Evolutionary conservation across 2,113 vertebrate genomes (phyloP).

Genomic region (Pelvicachromis taeniatus): DNA sequence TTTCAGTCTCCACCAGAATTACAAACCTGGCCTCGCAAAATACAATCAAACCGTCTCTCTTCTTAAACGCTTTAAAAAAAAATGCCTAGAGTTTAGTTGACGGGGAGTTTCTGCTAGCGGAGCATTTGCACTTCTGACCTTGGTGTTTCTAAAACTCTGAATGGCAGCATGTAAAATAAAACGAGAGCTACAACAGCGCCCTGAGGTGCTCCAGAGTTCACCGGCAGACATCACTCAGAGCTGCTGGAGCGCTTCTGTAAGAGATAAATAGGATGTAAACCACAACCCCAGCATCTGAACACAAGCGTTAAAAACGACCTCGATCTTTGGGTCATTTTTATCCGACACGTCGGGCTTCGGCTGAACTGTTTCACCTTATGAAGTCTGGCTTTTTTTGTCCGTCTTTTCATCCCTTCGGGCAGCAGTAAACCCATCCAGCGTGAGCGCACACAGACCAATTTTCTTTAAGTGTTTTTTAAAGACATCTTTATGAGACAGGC

Average conservation of each 20-base stretch:
- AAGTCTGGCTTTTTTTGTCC: not conserved
- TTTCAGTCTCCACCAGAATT: not conserved
- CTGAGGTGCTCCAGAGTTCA: not conserved
- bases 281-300: not conserved
- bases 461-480: conserved; percentile 94
- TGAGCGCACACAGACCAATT: conserved; percentile 39
- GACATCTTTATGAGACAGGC: conserved; percentile 99
- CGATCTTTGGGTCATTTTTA: not conserved
- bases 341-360: not conserved
- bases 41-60: not conserved
- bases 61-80: not conserved
- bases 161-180: not conserved
- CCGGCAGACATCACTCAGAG: not conserved
- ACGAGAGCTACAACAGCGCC: not conserved
- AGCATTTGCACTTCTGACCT: not conserved
- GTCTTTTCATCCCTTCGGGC: not conserved
- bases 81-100: not conserved
- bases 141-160: not conserved
- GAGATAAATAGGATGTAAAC: not conserved
- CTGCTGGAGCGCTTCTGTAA: not conserved
- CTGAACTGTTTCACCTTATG: not conserved
- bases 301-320: not conserved
- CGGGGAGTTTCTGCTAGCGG: not conserved
- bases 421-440: conserved; percentile 11
- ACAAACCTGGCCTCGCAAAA: not conserved